Evolutionary conservation across 2,113 vertebrate genomes (phyloP), one percentile per base, ranked within the genome.

Genomic region (Gasterosteus nipponicus): DNA sequence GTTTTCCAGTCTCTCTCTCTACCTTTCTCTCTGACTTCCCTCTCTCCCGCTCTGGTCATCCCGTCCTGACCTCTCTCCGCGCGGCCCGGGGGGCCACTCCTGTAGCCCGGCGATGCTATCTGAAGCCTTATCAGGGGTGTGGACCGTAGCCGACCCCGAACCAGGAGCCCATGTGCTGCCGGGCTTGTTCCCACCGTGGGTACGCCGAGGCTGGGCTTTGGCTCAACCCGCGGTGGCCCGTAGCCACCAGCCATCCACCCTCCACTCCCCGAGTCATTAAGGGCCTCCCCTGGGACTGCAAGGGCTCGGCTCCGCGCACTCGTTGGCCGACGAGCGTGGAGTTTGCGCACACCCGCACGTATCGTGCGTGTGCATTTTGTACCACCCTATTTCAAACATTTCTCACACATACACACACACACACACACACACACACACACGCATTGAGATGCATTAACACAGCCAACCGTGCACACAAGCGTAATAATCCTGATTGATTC

Each of bases 251-350:
- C 89, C 84, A 70, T 72, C 72, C 38, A 82, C 81, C 83, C 73
- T 74, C 91, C 90, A 84, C 92, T 95, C 92, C 90, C 89, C 61
- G 57, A 89, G 89, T 91, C 93, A 94, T 95, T 95, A 94, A 76
- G 92, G 22, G 82, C 86, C 89, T 79, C 94, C 93, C 80, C 62
- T 69, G 94, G 93, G 92, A 94, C 78, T 84, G 60, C 75, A 83
- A 89, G 87, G 92, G 91, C 93, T 85, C 87, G 84, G 89, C 89
- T 86, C 91, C 82, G 66, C 31, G 65, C 70, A 39, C 16, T 26
- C 33, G 49, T 78, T 70, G 62, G 60, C 44, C 35, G 61, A 73
- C 74, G 77, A 72, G 89, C 66, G 68, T 71, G 77, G 29, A 72
- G 51, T 38, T 14, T 41, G 58, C 75, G 59, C 75, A 70, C 73